Conservation (phyloP, 2,113 vertebrate species). For the Petrocephalus zakoni region DNA sequence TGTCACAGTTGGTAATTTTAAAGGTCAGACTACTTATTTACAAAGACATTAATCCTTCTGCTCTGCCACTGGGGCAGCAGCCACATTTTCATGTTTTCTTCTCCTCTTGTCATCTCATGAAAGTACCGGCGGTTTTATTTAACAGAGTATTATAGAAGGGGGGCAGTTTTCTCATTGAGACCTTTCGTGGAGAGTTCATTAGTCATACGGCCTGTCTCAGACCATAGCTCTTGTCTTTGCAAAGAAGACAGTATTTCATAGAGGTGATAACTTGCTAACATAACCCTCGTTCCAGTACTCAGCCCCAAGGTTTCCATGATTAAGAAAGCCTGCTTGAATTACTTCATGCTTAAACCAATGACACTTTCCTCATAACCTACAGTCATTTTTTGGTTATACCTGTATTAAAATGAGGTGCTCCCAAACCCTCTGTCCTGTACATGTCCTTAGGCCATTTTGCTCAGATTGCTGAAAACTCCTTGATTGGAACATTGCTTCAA, state of each 20-base stretch:
- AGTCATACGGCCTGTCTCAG: background rate
- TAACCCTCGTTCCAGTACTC: background rate
- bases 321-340: background rate
- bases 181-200: background rate
- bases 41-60: background rate
- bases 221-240: background rate
- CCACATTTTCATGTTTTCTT: background rate
- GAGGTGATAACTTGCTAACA: background rate
- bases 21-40: constrained; percentile 8
- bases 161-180: constrained; percentile 3
- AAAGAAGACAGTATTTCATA: constrained; percentile 1
- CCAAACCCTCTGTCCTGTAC: background rate
- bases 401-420: background rate
- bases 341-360: background rate
- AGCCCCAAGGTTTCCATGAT: constrained; percentile 1
- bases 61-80: background rate
- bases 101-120: background rate
- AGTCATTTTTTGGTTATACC: background rate
- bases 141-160: background rate
- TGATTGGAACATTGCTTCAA: background rate
- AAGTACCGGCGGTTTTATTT: background rate
- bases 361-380: background rate
- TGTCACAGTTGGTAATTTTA: background rate
- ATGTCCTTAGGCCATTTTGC: background rate
- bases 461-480: background rate